These are phyloP conservation scores for Drosophila nigromelanica DNA, from an alignment of 1,140 invertebrate species.

Conservation along the genomic window DNA sequence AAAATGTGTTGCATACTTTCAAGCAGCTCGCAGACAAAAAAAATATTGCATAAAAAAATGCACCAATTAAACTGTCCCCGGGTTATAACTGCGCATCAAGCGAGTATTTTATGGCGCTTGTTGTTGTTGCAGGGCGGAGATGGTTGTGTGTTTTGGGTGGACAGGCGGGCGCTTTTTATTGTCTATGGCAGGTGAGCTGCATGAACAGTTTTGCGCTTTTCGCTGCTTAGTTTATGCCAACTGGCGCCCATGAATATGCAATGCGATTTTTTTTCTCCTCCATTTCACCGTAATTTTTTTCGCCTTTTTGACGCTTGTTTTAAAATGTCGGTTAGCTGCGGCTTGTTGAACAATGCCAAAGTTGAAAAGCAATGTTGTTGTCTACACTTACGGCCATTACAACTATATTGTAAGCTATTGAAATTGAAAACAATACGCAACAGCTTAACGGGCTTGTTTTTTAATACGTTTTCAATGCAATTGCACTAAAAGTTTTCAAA, in stretches of 20 bases:
- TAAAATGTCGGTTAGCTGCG: slow-evolving; percentile 32
- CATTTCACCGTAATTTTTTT: slow-evolving; percentile 12
- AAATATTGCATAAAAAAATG: slow-evolving; percentile 74
- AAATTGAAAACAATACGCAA: slow-evolving; percentile 39
- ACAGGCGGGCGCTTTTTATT: slow-evolving; percentile 25
- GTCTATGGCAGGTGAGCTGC: slow-evolving; percentile 57
- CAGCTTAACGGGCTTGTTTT: slow-evolving; percentile 18
- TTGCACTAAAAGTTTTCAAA: slow-evolving; percentile 1
- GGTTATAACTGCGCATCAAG: slow-evolving; percentile 80
- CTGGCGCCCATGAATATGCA: slow-evolving; percentile 70
- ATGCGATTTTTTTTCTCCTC: slow-evolving; percentile 26
- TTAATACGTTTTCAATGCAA: slow-evolving; percentile 21
- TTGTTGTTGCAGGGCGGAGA: neutral
- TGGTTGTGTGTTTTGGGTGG: neutral
- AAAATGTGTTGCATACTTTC: slow-evolving; percentile 59
- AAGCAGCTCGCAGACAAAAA: slow-evolving; percentile 13
- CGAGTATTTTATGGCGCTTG: slow-evolving; percentile 76
- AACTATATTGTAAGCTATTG: slow-evolving; percentile 39
- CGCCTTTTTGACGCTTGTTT: slow-evolving; percentile 38
- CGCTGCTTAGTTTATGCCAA: slow-evolving; percentile 67
- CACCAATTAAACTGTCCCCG: slow-evolving; percentile 83
- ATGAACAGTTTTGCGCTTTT: slow-evolving; percentile 44
- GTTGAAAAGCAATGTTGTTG: slow-evolving; percentile 22
- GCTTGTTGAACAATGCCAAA: slow-evolving; percentile 43
- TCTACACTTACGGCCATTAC: neutral